These are phyloP conservation scores for Telenomus remus DNA, from an alignment of 1,140 invertebrate genomes.

Conservation along the genomic window DNA sequence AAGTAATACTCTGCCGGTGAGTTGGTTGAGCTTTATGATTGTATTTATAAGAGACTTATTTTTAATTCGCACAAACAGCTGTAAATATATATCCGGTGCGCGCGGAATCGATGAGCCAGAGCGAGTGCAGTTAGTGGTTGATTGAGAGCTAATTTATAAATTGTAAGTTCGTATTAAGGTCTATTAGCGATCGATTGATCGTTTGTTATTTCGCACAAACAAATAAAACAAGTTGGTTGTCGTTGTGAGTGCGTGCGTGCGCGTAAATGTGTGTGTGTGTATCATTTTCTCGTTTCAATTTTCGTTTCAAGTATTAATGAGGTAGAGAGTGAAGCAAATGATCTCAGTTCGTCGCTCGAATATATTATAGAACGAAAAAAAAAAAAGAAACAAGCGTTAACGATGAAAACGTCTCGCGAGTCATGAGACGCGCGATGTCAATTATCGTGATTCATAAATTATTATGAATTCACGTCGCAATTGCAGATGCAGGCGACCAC, in stretches of 20 bases:
- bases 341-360: constrained; percentile 52
- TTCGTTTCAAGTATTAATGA: constrained; percentile 34
- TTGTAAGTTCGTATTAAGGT: too few species aligned
- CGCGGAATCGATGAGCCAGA: too few species aligned
- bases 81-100: constrained; percentile 9
- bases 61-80: constrained; percentile 25
- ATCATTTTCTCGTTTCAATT: background rate
- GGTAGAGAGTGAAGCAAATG: constrained; percentile 33
- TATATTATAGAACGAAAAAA: constrained; percentile 23
- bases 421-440: constrained; percentile 40
- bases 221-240: too few species aligned
- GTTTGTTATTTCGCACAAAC: too few species aligned
- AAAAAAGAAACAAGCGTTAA: constrained; percentile 12
- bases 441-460: constrained; percentile 47
- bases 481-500: constrained; percentile 28
- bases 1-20: constrained; percentile 29
- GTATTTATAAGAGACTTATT: constrained; percentile 39
- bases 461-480: constrained; percentile 41
- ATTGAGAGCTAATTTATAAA: too few species aligned
- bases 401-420: constrained; percentile 31
- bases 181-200: too few species aligned
- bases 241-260: too few species aligned
- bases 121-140: too few species aligned
- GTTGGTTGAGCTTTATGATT: constrained; percentile 19
- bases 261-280: too few species aligned